Conservation (phyloP, 2,113 vertebrate species). For the Carlito syrichta region DNA sequence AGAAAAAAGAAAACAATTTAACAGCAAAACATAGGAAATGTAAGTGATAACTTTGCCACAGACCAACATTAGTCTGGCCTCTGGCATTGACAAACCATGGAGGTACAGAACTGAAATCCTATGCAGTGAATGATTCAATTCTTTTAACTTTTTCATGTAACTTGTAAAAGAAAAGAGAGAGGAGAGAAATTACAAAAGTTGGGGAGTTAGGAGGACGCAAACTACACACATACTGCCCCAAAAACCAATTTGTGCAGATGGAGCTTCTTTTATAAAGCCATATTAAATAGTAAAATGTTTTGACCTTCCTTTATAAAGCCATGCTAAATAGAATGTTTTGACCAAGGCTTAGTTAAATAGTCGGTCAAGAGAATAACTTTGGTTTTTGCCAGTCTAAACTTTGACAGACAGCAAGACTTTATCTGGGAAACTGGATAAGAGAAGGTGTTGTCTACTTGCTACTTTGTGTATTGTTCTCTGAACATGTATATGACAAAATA, state of each 20-base stretch:
- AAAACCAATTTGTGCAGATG: neutral
- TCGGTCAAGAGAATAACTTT: neutral
- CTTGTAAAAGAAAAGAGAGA: neutral
- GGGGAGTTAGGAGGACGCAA: neutral
- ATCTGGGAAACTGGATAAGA: neutral
- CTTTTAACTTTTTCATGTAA: neutral
- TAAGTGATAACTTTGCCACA: neutral
- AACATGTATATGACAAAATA: neutral
- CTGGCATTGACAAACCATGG: neutral
- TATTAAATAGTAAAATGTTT: neutral
- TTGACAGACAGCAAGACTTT: neutral
- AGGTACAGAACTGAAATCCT: neutral
- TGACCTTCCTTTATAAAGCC: neutral
- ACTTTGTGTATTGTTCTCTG: neutral
- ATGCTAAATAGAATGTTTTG: neutral
- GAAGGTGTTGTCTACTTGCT: neutral
- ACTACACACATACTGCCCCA: neutral
- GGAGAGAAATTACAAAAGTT: neutral
- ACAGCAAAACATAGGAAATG: neutral
- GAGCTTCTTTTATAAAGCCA: neutral
- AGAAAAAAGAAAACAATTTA: neutral
- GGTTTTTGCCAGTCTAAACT: neutral
- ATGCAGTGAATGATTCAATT: neutral
- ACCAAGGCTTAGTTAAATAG: neutral
- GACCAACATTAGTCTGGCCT: neutral